Conservation (phyloP, 1,140 invertebrate genomes). For the Euborellia annulipes region DNA sequence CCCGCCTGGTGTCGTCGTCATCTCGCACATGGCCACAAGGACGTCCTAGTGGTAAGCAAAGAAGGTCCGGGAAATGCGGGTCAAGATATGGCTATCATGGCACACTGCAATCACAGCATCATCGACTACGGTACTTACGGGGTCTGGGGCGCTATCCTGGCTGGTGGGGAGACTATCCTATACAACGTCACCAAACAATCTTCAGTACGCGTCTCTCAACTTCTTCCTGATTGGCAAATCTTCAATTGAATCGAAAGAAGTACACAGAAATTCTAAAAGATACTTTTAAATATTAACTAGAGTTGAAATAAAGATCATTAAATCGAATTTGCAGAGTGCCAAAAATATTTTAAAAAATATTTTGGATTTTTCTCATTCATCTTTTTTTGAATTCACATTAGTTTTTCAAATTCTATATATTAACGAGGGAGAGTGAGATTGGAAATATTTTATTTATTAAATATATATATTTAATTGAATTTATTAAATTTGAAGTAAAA, state of each 20-base stretch:
- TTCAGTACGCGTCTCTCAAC: conserved; percentile 33
- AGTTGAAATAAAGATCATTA: too few species aligned
- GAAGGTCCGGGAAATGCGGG: conserved; percentile 29
- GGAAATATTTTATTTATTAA: too few species aligned
- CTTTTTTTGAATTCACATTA: too few species aligned
- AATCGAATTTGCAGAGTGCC: too few species aligned
- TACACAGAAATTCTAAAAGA: too few species aligned
- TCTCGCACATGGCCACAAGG: conserved; percentile 26
- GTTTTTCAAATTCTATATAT: too few species aligned
- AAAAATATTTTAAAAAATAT: too few species aligned
- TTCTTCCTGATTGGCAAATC: conserved; percentile 36
- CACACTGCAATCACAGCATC: conserved; percentile 47
- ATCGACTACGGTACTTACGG: conserved; percentile 54
- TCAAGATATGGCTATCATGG: conserved; percentile 44
- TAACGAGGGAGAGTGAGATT: too few species aligned
- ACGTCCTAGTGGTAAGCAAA: conserved; percentile 34
- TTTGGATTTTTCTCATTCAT: too few species aligned
- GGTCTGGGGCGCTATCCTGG: conserved; percentile 46
- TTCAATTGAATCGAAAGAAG: conserved; percentile 23
- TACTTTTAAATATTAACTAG: too few species aligned
- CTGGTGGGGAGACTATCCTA: conserved; percentile 40
- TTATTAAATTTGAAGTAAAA: too few species aligned
- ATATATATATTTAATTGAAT: too few species aligned
- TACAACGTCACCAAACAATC: conserved; percentile 38
- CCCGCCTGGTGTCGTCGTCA: conserved; percentile 39